phyloP scores from a whole-genome alignment of 2,888 invertebrate species.

The Cremastobaeus sp. region DNA sequence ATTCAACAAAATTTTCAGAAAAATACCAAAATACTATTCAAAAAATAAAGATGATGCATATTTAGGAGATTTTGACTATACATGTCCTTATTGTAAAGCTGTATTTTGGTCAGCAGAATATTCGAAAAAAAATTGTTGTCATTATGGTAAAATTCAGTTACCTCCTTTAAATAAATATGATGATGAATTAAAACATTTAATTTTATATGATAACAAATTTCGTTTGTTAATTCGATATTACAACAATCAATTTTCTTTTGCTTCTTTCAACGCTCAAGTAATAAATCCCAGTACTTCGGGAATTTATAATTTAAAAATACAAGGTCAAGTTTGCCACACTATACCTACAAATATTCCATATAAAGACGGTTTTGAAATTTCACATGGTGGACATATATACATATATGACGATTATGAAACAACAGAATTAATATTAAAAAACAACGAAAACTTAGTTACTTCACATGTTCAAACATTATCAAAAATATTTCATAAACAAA shows the following conservation, averaged over 20 bases:
- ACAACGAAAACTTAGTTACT: conserved; percentile 9
- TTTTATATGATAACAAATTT: conserved; percentile 10
- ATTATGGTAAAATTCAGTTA: conserved; percentile 16
- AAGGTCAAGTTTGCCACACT: conserved; percentile 5
- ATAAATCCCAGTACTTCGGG: conserved; percentile 1
- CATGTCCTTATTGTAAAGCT: background rate
- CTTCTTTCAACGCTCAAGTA: conserved; percentile 5
- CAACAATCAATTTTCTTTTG: conserved; percentile 19
- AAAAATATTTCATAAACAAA: conserved; percentile 3
- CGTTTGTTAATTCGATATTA: conserved; percentile 14
- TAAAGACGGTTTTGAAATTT: background rate
- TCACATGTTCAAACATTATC: conserved; percentile 8
- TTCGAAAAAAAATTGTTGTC: background rate
- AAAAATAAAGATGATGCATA: background rate
- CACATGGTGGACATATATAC: conserved; percentile 14
- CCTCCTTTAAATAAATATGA: conserved; percentile 4
- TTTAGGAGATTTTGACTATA: conserved; percentile 9
- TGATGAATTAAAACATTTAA: conserved; percentile 3
- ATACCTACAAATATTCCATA: conserved; percentile 1
- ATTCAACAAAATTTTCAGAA: too few species aligned
- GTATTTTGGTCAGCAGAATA: conserved; percentile 5
- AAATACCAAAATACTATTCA: too few species aligned
- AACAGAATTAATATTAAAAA: conserved; percentile 7
- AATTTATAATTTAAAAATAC: conserved; percentile 15
- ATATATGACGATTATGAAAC: conserved; percentile 16